phyloP scores from a whole-genome alignment of 2,113 vertebrate genomes.

The Philantomba maxwellii region DNA sequence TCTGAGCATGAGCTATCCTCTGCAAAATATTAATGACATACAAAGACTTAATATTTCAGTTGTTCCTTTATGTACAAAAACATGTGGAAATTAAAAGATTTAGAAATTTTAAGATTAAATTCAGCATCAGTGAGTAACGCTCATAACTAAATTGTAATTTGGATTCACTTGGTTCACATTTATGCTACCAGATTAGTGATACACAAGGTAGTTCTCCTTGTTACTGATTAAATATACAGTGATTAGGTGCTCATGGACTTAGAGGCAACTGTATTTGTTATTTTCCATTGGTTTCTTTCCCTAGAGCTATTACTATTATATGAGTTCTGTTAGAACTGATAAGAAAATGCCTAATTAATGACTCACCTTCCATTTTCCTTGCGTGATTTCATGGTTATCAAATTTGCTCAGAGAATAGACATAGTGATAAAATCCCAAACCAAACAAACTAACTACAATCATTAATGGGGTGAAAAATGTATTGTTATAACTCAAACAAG shows the following conservation, averaged over 20 bases:
- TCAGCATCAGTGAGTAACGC: neutral
- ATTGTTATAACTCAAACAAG: neutral
- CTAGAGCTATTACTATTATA: neutral
- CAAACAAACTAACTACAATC: neutral
- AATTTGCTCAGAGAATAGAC: neutral
- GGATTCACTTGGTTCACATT: neutral
- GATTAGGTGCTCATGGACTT: neutral
- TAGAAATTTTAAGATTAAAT: neutral
- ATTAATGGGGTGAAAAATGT: neutral
- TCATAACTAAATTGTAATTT: neutral
- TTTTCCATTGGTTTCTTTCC: conserved; percentile 40
- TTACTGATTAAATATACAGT: conserved; percentile 36
- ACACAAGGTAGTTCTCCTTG: neutral
- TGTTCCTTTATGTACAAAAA: neutral
- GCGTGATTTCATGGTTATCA: conserved; percentile 4
- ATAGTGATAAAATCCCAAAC: neutral
- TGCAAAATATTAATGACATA: neutral
- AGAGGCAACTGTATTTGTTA: conserved; percentile 29
- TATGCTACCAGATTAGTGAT: neutral
- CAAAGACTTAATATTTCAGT: neutral
- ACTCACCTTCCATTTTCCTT: conserved; percentile 22
- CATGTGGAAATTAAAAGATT: neutral
- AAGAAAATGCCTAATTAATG: conserved; percentile 40
- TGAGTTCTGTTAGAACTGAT: conserved; percentile 43
- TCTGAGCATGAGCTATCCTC: neutral